A percentile compares a stretch with the other conserved stretches of the same genome.
These are phyloP conservation scores for Hippocampus abdominalis DNA, from an alignment of 2,113 vertebrate genomes.

Conservation along the genomic window DNA sequence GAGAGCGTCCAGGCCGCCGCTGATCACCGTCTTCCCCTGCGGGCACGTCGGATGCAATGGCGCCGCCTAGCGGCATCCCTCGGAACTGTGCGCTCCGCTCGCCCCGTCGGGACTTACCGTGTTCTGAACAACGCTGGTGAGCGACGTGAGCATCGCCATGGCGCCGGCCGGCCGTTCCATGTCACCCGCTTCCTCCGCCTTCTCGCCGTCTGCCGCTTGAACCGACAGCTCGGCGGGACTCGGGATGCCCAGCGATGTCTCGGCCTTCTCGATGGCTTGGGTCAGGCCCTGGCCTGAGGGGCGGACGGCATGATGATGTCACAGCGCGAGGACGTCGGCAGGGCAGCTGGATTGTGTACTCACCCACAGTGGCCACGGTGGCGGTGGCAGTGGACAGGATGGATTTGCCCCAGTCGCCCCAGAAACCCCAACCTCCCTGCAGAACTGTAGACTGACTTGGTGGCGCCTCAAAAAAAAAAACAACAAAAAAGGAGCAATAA, in stretches of 20 bases:
- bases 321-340: not conserved
- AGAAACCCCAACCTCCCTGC: slow-evolving; percentile 87
- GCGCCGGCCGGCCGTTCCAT: slow-evolving; percentile 67
- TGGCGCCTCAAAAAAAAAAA: slow-evolving; percentile 29
- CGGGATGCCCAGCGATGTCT: slow-evolving; percentile 90
- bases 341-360: slow-evolving; percentile 44
- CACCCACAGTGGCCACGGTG: slow-evolving; percentile 92
- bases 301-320: not conserved
- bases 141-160: slow-evolving; percentile 85
- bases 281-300: slow-evolving; percentile 87
- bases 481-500: not conserved
- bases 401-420: slow-evolving; percentile 96
- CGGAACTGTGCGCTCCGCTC: no score
- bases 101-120: slow-evolving; percentile 75
- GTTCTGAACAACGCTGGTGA: slow-evolving; percentile 88
- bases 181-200: slow-evolving; percentile 46
- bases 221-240: slow-evolving; percentile 82
- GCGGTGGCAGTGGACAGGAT: slow-evolving; percentile 89
- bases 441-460: slow-evolving; percentile 60
- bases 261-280: slow-evolving; percentile 95
- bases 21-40: slow-evolving; percentile 89
- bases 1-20: slow-evolving; percentile 90
- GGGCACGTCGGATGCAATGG: not conserved
- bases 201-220: slow-evolving; percentile 58
- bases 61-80: not conserved